Conservation (phyloP, 2,888 invertebrate genomes). For the Pilophorus perplexus region DNA sequence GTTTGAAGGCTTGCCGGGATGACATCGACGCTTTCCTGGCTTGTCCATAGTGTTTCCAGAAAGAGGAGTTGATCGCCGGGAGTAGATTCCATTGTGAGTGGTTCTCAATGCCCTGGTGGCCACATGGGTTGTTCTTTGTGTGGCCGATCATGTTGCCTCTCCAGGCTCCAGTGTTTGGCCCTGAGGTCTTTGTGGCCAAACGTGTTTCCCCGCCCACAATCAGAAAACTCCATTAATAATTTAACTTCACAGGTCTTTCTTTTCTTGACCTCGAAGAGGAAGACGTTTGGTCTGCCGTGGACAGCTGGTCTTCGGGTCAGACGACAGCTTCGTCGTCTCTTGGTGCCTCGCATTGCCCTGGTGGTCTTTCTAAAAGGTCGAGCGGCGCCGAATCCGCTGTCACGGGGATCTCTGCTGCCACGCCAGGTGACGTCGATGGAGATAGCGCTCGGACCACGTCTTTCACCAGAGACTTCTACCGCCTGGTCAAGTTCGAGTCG, state of each 20-base stretch:
- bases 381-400: slow-evolving; percentile 61
- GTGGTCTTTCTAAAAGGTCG: slow-evolving; percentile 62
- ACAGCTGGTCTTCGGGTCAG: slow-evolving; percentile 58
- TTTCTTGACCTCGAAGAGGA: slow-evolving; percentile 40
- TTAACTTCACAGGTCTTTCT: slow-evolving; percentile 22
- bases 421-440: slow-evolving; percentile 51
- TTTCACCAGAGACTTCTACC: slow-evolving; percentile 76
- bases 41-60: too few relatives aligned
- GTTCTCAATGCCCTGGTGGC: too few relatives aligned
- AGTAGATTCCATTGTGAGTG: too few relatives aligned
- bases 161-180: neutral
- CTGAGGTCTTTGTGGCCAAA: too few relatives aligned
- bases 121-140: too few relatives aligned
- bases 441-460: slow-evolving; percentile 62
- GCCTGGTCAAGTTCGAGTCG: slow-evolving; percentile 76
- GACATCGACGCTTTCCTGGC: too few relatives aligned
- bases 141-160: neutral
- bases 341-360: neutral
- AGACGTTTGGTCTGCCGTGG: slow-evolving; percentile 52
- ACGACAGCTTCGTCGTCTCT: slow-evolving; percentile 43
- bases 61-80: too few relatives aligned
- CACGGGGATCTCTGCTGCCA: slow-evolving; percentile 51
- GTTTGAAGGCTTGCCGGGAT: too few relatives aligned
- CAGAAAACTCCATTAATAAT: too few relatives aligned
- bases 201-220: too few relatives aligned